Evolutionary conservation across 2,888 invertebrate genomes (phyloP), one percentile per base, ranked within the genome.

Genomic region (Linyphia triangularis): DNA sequence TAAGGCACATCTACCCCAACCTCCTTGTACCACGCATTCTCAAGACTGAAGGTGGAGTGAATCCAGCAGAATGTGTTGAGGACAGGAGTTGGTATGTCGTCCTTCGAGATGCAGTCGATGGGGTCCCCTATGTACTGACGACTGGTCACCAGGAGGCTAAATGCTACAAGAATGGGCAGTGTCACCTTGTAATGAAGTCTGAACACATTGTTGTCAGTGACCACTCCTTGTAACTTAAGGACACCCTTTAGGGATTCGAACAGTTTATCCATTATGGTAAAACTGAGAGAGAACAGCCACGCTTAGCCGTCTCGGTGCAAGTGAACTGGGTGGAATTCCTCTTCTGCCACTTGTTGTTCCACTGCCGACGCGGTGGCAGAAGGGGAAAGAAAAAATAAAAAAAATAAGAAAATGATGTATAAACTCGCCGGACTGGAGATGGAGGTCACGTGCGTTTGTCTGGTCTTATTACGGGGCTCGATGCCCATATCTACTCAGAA

Each of bases 121-220:
- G 91, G 91, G 33, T 91, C 90, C 3, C 91, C 91, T 19, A 91
- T 90, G 63, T 91, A 90, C 33, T 91, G 91, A 2, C 89, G 79
- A 51, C 90, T 88, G 13, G 89, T 90, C n/a, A 89, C 90, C 40
- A 90, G 37, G 5, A 90, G 19, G 40, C 90, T 90, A 61, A 90
- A 90, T 90, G 97, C 97, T 91, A 98, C 95, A 93, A 99, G 94
- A 70, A 95, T 94, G 72, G 95, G 95, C 91, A 97, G 97, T 91
- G 98, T 97, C 91, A 96, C 97, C 94, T 97, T 97, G 94, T 98
- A 98, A 93, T 98, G 98, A 92, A 98, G 94, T 77, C 97, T 95
- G 93, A 97, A 98, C 91, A 98, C 95, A 94, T 97, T 97, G 94
- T 98, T 98, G 94, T 98, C 98, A 94, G 97, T 97, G 9, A 65